Evolutionary conservation across 2,797 vertebrate species (phyloP).

Genomic region (Gouania willdenowi): DNA sequence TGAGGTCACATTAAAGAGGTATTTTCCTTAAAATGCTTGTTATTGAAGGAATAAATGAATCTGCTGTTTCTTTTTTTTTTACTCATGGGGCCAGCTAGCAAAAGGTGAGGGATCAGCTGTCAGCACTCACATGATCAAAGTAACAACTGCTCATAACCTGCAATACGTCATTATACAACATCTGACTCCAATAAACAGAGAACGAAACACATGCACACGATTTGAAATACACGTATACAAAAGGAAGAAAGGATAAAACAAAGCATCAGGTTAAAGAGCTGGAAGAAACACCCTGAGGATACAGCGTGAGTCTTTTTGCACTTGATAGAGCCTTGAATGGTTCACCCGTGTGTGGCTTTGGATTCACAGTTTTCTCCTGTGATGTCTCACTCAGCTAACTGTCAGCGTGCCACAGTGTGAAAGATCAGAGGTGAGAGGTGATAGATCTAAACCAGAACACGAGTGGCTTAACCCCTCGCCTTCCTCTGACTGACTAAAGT

Average conservation of each 20-base stretch:
- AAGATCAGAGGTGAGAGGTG: constrained; percentile 64
- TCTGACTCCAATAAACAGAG: constrained; percentile 56
- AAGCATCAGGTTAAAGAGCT: constrained; percentile 24
- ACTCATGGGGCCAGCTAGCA: constrained; percentile 18
- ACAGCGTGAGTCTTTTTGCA: background rate
- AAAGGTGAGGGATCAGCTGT: constrained; percentile 43
- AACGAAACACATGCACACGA: constrained; percentile 13
- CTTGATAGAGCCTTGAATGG: constrained; percentile 6
- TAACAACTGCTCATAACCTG: constrained; percentile 18
- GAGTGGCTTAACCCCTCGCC: constrained; percentile 44
- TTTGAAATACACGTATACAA: constrained; percentile 12
- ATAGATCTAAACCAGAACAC: constrained; percentile 64
- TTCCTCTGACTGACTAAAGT: constrained; percentile 34
- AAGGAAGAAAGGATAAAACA: constrained; percentile 11
- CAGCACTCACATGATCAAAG: constrained; percentile 61
- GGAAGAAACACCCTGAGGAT: constrained; percentile 4
- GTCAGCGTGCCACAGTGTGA: constrained; percentile 40
- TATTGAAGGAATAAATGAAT: constrained; percentile 32
- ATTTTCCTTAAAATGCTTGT: constrained; percentile 48
- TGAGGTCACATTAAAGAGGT: constrained; percentile 58
- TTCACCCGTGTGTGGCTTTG: constrained; percentile 9
- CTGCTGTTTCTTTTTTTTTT: constrained; percentile 24
- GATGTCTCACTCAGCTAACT: constrained; percentile 60
- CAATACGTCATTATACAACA: constrained; percentile 49
- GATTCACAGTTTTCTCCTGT: constrained; percentile 23